phyloP scores from a whole-genome alignment of 2,797 vertebrate species.

The Tachyglossus aculeatus region DNA sequence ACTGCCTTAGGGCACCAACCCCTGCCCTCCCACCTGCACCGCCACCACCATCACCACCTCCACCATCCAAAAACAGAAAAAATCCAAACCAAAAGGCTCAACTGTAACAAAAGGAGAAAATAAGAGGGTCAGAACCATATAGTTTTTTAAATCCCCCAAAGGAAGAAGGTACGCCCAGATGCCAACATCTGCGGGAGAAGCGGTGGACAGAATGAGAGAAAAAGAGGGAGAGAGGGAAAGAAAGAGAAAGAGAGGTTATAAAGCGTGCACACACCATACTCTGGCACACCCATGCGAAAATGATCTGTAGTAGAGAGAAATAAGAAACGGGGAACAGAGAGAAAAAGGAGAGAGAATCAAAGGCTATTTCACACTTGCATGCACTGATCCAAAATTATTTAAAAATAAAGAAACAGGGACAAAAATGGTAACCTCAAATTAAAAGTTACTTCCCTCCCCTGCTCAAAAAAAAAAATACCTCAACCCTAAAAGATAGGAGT shows the following conservation, averaged over 20 bases:
- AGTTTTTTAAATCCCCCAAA: no score
- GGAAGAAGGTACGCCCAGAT: background rate
- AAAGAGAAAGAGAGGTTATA: constrained; percentile 15
- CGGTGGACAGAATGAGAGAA: constrained; percentile 22
- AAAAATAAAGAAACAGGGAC: constrained; percentile 27
- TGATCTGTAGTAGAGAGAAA: constrained; percentile 48
- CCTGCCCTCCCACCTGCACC: constrained; percentile 10
- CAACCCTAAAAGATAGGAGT: constrained; percentile 67
- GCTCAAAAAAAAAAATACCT: constrained; percentile 61
- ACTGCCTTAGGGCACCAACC: constrained; percentile 54
- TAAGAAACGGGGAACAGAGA: constrained; percentile 5
- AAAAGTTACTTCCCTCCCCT: constrained; percentile 16
- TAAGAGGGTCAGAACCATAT: constrained; percentile 12
- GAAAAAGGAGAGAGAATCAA: constrained; percentile 21
- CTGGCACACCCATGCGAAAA: constrained; percentile 66
- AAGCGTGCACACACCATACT: constrained; percentile 61
- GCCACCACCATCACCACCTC: constrained; percentile 47
- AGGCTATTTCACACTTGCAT: constrained; percentile 75
- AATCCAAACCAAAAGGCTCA: background rate
- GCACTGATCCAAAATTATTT: constrained; percentile 68
- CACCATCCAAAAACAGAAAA: constrained; percentile 8
- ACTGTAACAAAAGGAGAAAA: constrained; percentile 47
- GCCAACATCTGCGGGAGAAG: constrained; percentile 48
- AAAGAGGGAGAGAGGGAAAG: no score
- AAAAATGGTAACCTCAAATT: background rate